Percentiles rank a stretch among this genome's conserved stretches.
Conservation (phyloP, 2,888 invertebrate species). For the Invenusta paracnida region DNA sequence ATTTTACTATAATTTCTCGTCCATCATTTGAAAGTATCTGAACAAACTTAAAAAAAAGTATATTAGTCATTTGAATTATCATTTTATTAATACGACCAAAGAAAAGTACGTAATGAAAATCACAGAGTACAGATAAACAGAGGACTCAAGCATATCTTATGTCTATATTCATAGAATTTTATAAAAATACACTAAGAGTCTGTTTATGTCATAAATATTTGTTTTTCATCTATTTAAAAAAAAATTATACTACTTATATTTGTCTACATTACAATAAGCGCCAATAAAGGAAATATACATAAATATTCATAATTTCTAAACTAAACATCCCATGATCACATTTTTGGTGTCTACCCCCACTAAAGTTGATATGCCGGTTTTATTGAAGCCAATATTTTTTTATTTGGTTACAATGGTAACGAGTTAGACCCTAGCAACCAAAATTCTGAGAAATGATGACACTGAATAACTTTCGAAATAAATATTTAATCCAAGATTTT, state of each 20-base stretch:
- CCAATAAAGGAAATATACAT: not conserved
- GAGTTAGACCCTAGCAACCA: not conserved
- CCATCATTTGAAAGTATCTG: too few species aligned
- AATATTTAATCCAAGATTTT: not conserved
- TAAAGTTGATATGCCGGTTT: not conserved
- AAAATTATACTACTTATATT: conserved; percentile 13
- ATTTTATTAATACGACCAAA: too few species aligned
- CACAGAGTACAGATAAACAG: not conserved
- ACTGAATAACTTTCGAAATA: not conserved
- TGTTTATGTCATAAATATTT: conserved; percentile 14
- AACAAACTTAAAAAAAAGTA: too few species aligned
- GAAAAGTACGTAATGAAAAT: too few species aligned
- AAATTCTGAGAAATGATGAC: not conserved
- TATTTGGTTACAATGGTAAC: not conserved
- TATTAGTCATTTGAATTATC: too few species aligned
- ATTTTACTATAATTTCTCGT: too few species aligned
- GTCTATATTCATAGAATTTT: conserved; percentile 26
- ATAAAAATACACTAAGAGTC: not conserved
- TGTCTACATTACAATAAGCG: conserved; percentile 7
- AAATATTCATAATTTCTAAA: not conserved
- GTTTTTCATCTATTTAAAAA: not conserved
- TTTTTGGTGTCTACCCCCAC: not conserved
- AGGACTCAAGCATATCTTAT: not conserved
- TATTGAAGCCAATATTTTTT: not conserved
- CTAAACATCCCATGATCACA: not conserved